These are phyloP conservation scores for Microcaecilia unicolor DNA, from an alignment of 2,797 vertebrate genomes.

Conservation along the genomic window DNA sequence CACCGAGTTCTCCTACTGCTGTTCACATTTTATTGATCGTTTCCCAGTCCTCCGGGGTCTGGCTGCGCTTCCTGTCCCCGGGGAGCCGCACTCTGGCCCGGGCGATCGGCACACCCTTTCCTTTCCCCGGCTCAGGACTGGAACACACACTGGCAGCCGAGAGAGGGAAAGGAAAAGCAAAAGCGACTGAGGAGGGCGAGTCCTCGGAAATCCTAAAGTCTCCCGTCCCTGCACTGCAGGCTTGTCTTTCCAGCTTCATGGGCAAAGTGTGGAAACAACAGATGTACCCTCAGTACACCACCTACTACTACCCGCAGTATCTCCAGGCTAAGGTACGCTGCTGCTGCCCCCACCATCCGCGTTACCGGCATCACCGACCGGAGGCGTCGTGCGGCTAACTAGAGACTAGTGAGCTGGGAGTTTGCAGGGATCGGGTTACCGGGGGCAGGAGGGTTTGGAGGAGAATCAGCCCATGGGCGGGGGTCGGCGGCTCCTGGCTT, in stretches of 20 bases:
- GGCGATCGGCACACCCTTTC: no score
- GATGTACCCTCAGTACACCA: slow-evolving; percentile 80
- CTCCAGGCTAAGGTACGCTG: slow-evolving; percentile 68
- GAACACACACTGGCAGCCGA: slow-evolving; percentile 2
- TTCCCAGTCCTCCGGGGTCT: slow-evolving; percentile 8
- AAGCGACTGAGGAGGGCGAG: slow-evolving; percentile 12
- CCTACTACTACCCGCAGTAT: slow-evolving; percentile 78
- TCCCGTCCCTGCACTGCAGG: slow-evolving; percentile 51
- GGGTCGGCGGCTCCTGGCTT: not conserved
- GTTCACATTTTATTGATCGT: slow-evolving; percentile 16
- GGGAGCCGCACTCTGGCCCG: slow-evolving; percentile 2
- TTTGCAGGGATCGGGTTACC: slow-evolving; percentile 30
- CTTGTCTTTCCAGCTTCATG: slow-evolving; percentile 67
- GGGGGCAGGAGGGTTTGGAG: not conserved
- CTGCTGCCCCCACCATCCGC: no score
- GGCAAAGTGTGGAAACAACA: slow-evolving; percentile 79
- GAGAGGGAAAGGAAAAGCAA: slow-evolving; percentile 38
- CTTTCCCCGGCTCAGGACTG: no score
- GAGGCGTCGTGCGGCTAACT: slow-evolving; percentile 34
- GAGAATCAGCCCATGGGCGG: slow-evolving; percentile 7
- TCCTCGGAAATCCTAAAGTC: slow-evolving; percentile 46
- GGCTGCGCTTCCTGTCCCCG: slow-evolving; percentile 6
- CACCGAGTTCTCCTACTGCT: slow-evolving; percentile 7
- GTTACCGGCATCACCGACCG: no score
- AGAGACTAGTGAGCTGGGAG: slow-evolving; percentile 16